phyloP scores from a whole-genome alignment of 2,113 vertebrate species.

The Rhea americana region DNA sequence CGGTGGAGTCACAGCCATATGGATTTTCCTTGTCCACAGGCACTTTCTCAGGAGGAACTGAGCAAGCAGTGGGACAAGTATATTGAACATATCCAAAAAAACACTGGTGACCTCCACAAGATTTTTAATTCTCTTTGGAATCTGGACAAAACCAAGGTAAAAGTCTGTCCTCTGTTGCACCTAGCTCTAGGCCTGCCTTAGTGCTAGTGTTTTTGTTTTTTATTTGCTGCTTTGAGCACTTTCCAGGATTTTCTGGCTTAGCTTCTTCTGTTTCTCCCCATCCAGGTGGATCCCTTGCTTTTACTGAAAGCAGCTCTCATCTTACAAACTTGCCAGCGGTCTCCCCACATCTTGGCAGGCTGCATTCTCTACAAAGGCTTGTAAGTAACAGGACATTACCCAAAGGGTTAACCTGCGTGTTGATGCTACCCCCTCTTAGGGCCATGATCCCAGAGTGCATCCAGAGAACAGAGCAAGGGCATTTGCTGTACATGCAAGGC shows the following conservation, averaged over 20 bases:
- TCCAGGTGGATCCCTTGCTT: conserved; percentile 91
- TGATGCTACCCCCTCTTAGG: background rate
- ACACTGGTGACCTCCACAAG: conserved; percentile 81
- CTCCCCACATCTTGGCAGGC: conserved; percentile 84
- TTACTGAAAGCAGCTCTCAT: conserved; percentile 94
- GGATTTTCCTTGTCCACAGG: conserved; percentile 55
- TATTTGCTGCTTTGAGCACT: background rate
- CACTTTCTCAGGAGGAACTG: conserved; percentile 69
- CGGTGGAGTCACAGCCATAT: background rate
- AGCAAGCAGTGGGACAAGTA: conserved; percentile 81
- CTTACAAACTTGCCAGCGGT: conserved; percentile 91
- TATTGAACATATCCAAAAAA: conserved; percentile 80
- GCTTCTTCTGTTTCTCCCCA: background rate
- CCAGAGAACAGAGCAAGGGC: background rate
- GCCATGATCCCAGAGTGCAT: background rate
- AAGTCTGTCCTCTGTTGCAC: background rate
- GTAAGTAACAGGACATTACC: conserved; percentile 61
- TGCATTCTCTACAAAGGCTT: conserved; percentile 89
- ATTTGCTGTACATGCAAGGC: background rate
- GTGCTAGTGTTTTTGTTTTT: background rate
- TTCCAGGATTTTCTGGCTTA: background rate
- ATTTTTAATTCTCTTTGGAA: conserved; percentile 89
- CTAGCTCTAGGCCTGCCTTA: background rate
- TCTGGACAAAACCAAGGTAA: conserved; percentile 87
- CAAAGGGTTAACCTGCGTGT: background rate